Conservation (phyloP, 2,113 vertebrate species). For the Petromus typicus region DNA sequence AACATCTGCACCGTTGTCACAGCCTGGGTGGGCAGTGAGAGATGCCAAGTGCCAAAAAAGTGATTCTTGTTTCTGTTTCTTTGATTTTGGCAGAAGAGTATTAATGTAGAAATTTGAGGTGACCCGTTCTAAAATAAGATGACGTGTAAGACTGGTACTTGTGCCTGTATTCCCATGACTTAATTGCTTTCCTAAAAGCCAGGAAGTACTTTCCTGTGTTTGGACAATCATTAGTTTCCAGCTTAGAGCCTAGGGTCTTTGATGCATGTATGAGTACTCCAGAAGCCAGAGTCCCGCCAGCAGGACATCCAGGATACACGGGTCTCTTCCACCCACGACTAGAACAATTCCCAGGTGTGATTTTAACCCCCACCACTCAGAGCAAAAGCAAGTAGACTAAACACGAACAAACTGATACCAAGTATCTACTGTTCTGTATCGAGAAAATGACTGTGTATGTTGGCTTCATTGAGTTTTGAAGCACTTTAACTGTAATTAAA, state of each 20-base stretch:
- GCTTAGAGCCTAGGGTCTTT: not conserved
- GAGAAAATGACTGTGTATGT: not conserved
- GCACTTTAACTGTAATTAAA: not conserved
- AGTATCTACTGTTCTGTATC: not conserved
- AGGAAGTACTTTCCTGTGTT: not conserved
- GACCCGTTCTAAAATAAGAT: not conserved
- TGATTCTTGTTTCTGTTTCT: not conserved
- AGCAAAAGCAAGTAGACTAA: not conserved
- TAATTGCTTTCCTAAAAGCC: not conserved
- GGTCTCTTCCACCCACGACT: not conserved
- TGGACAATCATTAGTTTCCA: not conserved
- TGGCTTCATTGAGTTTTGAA: not conserved
- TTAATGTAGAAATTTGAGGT: not conserved
- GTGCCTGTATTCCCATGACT: not conserved
- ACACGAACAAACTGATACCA: not conserved
- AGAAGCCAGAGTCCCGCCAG: not conserved
- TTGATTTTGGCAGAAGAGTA: not conserved
- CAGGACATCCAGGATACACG: accelerated
- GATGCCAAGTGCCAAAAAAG: not conserved
- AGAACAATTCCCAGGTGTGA: not conserved
- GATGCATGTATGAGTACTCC: not conserved
- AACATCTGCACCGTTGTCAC: not conserved
- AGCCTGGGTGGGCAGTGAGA: not conserved
- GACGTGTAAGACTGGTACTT: not conserved
- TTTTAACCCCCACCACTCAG: not conserved